Percentiles rank a stretch among this genome's conserved stretches.
phyloP scores from a whole-genome alignment of 1,140 invertebrate species.

The Cydia strobilella region DNA sequence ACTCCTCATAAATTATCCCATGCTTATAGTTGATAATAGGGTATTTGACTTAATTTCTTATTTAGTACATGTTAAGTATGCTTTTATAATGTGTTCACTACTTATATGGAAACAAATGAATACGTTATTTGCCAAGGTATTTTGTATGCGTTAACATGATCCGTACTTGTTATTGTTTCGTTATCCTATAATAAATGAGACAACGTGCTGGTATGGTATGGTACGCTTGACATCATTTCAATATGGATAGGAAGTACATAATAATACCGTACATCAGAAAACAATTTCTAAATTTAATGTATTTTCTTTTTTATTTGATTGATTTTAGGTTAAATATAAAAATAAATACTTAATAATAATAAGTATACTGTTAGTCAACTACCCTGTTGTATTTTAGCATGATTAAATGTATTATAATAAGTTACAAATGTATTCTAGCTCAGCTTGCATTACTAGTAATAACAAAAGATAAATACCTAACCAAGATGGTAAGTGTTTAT shows the following conservation, averaged over 20 bases:
- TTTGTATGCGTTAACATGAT: too few species aligned
- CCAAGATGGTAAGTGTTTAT: conserved; percentile 38
- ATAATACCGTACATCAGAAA: too few species aligned
- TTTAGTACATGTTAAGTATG: neutral
- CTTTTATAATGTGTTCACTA: too few species aligned
- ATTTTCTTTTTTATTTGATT: neutral
- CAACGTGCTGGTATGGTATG: too few species aligned
- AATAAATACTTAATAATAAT: neutral
- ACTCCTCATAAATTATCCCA: neutral
- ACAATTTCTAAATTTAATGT: too few species aligned
- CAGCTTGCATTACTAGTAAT: conserved; percentile 52
- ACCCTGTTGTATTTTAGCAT: conserved; percentile 44
- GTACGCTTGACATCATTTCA: too few species aligned
- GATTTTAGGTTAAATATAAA: conserved; percentile 8
- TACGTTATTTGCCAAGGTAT: too few species aligned
- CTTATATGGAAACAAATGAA: too few species aligned
- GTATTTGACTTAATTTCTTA: neutral
- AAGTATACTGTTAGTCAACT: conserved; percentile 10
- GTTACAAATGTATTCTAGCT: conserved; percentile 44
- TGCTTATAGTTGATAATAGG: neutral
- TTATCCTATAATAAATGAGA: too few species aligned
- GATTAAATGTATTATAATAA: conserved; percentile 40
- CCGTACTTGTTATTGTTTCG: too few species aligned
- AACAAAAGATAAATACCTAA: conserved; percentile 45
- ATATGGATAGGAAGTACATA: too few species aligned